These are phyloP conservation scores for Grallaria varia DNA, from an alignment of 2,113 vertebrate genomes.

Conservation along the genomic window DNA sequence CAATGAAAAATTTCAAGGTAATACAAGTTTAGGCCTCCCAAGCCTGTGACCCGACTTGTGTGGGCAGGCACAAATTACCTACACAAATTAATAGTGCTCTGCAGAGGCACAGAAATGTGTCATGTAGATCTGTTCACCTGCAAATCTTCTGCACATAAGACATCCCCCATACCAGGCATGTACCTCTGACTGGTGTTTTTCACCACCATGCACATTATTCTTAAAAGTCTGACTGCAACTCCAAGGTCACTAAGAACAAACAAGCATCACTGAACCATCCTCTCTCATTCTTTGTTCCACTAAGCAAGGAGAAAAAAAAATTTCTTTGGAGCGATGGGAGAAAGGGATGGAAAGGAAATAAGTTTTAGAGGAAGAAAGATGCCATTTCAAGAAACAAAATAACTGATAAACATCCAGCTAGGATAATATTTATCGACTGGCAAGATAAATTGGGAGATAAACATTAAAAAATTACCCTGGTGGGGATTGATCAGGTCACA, in stretches of 20 bases:
- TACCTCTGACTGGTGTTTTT: background rate
- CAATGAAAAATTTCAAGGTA: background rate
- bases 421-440: background rate
- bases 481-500: background rate
- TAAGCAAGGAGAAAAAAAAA: background rate
- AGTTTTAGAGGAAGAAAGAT: background rate
- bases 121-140: background rate
- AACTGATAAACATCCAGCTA: background rate
- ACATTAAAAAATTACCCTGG: background rate
- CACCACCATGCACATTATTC: background rate
- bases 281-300: background rate
- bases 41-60: background rate
- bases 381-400: background rate
- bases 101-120: background rate
- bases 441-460: background rate
- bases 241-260: background rate
- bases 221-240: background rate
- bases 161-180: accelerated
- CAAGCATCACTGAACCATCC: background rate
- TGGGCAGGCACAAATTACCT: background rate
- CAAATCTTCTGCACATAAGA: accelerated
- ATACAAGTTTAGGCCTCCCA: background rate
- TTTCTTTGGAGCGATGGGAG: background rate
- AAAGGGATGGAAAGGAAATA: background rate
- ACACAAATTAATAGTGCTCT: background rate